Evolutionary conservation across 1,140 invertebrate species (phyloP), one percentile per base, ranked within the genome.

Genomic region (Hylaeus volcanicus): DNA sequence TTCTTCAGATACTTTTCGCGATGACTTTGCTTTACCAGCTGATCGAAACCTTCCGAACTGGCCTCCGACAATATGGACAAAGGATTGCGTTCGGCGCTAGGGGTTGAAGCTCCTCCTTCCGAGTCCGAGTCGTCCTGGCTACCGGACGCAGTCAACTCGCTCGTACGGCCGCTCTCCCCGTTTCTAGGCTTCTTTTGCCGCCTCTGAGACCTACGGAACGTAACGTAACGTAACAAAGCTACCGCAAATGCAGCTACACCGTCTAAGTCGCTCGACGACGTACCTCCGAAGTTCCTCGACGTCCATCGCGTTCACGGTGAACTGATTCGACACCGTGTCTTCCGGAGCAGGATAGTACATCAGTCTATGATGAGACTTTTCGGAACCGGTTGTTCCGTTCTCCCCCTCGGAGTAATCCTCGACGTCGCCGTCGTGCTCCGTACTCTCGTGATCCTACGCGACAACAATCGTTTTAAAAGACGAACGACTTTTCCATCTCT

Each of bases 371-470:
- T 94, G 94, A 26, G 93, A 94, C 72, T 96, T 95, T 88, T 96
- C 96, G 0, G 96, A 96, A 56, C 94, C 94, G 26, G 96, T 96
- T 0, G 96, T 96, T 73, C 96, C 94, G 66, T 94, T 94, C 89
- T 97, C 96, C 0, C 96, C 96, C 91, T 98, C 97, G 0, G 96
- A 97, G 88, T 97, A 97, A 87, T 97, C 96, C 89, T 98, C 97
- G 2, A 98, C 95, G 88, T 98, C 97, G 6, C 96, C 97, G 83
- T 98, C 97, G 88, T 97, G 97, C 75, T 97, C 97, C 4, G 96
- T 97, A 53, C 96, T 96, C 89, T 96, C 96, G 72, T 95, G 94
- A 89, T 96, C 96, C 95, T 96, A 88, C 3, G 75, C 9, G 15
- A 70, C 14, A 12, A 39, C 0, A 0, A 11, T 1, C 5, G 1